Conservation (phyloP, 2,797 vertebrate species). For the Lacerta bilineata region DNA sequence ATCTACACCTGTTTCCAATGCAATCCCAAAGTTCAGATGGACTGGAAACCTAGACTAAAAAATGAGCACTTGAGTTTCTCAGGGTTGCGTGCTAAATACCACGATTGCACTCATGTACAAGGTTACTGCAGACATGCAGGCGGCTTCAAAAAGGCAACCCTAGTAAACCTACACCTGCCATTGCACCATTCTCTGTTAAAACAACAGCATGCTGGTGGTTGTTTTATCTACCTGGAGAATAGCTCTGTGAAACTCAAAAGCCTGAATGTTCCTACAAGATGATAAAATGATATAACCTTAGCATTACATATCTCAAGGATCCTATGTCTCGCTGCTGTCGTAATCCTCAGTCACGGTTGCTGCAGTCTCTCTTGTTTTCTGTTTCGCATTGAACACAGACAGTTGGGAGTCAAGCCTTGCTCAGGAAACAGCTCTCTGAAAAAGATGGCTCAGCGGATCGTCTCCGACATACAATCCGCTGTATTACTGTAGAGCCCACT, state of each 20-base stretch:
- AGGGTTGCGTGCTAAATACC: too few species aligned
- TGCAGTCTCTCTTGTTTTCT: neutral
- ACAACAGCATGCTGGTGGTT: neutral
- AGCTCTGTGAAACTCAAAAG: neutral
- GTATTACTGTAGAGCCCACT: neutral
- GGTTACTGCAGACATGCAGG: neutral
- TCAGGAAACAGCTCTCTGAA: constrained; percentile 49
- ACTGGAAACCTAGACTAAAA: neutral
- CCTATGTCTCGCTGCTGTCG: neutral
- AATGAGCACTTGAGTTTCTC: too few species aligned
- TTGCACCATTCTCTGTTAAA: neutral
- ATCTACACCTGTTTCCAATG: neutral
- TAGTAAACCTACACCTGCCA: neutral
- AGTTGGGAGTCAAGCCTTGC: neutral
- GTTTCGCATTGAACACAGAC: neutral
- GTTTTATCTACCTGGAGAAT: neutral
- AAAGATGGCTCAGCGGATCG: constrained; percentile 16
- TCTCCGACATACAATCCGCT: neutral
- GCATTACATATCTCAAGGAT: neutral
- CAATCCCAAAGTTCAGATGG: too few species aligned
- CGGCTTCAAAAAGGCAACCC: neutral
- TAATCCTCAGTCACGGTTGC: neutral
- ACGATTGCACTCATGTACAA: neutral
- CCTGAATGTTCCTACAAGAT: neutral
- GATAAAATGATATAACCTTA: neutral